phyloP scores from a whole-genome alignment of 1,140 invertebrate species.

The Drosophila prosaltans region DNA sequence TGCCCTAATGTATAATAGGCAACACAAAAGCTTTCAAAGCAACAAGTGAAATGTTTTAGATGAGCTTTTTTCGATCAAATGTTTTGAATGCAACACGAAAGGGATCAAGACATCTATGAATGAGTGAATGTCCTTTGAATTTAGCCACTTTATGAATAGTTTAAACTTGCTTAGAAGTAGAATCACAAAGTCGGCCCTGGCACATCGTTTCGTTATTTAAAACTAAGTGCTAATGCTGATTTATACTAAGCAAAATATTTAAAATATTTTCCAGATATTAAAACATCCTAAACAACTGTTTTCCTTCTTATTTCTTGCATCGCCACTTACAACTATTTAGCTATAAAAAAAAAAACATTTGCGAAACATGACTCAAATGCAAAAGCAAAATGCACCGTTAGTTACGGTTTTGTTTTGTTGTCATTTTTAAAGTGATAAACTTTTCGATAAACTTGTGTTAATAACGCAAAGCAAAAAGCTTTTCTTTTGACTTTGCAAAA shows the following conservation, averaged over 20 bases:
- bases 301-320: not conserved
- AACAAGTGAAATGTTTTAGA: conserved; percentile 7
- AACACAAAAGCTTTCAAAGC: not conserved
- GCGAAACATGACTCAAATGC: conserved; percentile 43
- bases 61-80: conserved; percentile 1
- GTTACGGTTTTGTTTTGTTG: conserved; percentile 10
- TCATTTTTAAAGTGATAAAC: conserved; percentile 25
- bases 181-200: too few species aligned
- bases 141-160: too few species aligned
- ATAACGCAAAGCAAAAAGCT: conserved; percentile 56
- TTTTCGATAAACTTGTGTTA: conserved; percentile 42
- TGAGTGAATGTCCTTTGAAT: too few species aligned
- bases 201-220: too few species aligned
- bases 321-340: not conserved
- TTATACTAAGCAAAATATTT: too few species aligned
- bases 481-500: conserved; percentile 28
- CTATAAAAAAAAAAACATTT: not conserved
- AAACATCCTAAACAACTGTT: conserved; percentile 47
- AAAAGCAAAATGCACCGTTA: conserved; percentile 67
- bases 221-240: too few species aligned
- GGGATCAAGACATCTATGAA: too few species aligned
- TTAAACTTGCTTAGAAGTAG: too few species aligned
- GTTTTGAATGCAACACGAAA: not conserved
- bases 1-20: conserved; percentile 38
- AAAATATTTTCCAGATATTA: not conserved